phyloP scores from a whole-genome alignment of 2,888 invertebrate species.

The Ptilodon capucinus region DNA sequence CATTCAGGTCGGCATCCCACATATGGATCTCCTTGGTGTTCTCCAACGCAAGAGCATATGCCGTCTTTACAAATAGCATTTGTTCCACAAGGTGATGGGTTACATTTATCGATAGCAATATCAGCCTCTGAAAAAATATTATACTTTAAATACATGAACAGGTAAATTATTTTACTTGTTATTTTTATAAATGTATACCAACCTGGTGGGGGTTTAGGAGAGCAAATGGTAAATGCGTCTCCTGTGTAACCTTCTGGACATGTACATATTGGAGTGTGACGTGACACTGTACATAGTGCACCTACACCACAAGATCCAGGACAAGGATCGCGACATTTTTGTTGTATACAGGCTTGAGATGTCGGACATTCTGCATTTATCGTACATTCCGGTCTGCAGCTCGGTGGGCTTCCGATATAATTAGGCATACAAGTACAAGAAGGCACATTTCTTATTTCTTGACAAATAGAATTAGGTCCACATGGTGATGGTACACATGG shows the following conservation, averaged over 20 bases:
- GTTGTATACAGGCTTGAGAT: slow-evolving; percentile 86
- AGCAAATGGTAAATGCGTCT: slow-evolving; percentile 84
- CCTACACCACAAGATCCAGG: slow-evolving; percentile 86
- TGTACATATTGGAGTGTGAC: slow-evolving; percentile 88
- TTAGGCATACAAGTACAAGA: slow-evolving; percentile 84
- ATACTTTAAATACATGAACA: neutral
- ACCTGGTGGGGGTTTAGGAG: slow-evolving; percentile 70
- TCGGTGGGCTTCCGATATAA: slow-evolving; percentile 84
- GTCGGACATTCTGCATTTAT: slow-evolving; percentile 87
- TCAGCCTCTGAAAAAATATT: slow-evolving; percentile 47
- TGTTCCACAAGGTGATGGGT: slow-evolving; percentile 86
- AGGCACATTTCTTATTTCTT: slow-evolving; percentile 81
- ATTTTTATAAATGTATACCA: slow-evolving; percentile 21
- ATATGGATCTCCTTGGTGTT: slow-evolving; percentile 86
- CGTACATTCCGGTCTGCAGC: slow-evolving; percentile 87
- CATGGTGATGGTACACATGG: slow-evolving; percentile 86
- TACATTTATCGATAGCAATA: slow-evolving; percentile 69
- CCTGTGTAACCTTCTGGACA: slow-evolving; percentile 87
- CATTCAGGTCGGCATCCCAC: slow-evolving; percentile 88
- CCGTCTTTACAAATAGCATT: slow-evolving; percentile 83
- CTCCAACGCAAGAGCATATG: slow-evolving; percentile 82
- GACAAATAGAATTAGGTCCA: slow-evolving; percentile 87
- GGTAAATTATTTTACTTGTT: neutral
- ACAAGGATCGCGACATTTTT: slow-evolving; percentile 89
- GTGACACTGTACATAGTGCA: slow-evolving; percentile 84